Base-by-base conservation (phyloP, 2,113 vertebrate genomes). In the Misgurnus anguillicaudatus region DNA sequence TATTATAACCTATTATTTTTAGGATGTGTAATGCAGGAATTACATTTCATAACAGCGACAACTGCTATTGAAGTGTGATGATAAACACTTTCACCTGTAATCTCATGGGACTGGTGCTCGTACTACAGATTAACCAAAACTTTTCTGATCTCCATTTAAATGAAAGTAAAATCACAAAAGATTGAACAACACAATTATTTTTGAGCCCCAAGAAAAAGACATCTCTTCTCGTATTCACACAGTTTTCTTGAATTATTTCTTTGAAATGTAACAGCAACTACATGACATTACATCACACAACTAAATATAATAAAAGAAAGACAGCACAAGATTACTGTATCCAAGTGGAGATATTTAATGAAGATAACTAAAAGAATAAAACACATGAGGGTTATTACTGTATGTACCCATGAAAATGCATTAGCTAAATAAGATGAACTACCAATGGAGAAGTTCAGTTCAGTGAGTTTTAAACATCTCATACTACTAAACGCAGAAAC, bases 91-190 rank as follows among this genome's bases (percentile, higher is more conserved):
- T 62, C 72, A 62, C 45, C 55, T 3, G 9, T 31, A 31, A n/a
- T 74, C 72, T 47, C 21, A 11, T 31, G 55, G 19, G 70, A 73
- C n/a, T 71, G 24, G 24, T 31, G 17, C 13, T n/a, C 16, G 11
- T 21, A 42, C 48, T 77, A 58, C 51, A 66, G 38, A 60, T 60
- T 53, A 58, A n/a, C 4, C 53, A 47, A 70, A 55, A 57, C n/a
- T 76, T 69, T 31, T 31, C 24, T 31, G 24, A 31, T 31, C 39
- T 4, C n/a, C 66, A 48, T 31, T 31, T 75, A 87, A 79, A 79
- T 61, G 85, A 91, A 90, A 89, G 74, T 80, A 82, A 90, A 90
- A 90, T 84, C 9, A 5, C 10, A 48, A 4, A 48, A 39, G 3
- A 31, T 19, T 13, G 21, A 51, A 21, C 57, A 17, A 10, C 9